A percentile compares a stretch with the other conserved stretches of the same genome.
Conservation (phyloP, 2,888 invertebrate species). For the Brenthis ino region DNA sequence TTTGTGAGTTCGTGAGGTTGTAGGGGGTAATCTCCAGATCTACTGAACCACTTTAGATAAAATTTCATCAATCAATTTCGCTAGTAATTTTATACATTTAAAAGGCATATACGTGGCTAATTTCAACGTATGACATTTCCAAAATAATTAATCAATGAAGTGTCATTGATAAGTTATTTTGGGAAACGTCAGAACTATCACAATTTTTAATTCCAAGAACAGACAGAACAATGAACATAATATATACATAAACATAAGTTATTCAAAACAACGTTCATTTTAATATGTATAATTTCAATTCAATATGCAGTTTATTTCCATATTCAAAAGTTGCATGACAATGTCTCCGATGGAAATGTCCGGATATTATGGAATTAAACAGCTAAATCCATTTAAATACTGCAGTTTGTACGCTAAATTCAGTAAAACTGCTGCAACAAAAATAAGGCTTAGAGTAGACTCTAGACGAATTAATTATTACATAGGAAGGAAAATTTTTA, state of each 20-base stretch:
- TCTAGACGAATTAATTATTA: constrained; percentile 2
- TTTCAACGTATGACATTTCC: no score
- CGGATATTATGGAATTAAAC: constrained; percentile 23
- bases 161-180: no score
- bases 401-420: constrained; percentile 16
- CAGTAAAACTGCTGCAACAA: constrained; percentile 10
- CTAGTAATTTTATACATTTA: no score
- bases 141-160: no score
- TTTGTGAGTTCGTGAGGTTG: no score
- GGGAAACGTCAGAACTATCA: no score
- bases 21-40: no score
- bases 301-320: constrained; percentile 18
- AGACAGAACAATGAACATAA: no score
- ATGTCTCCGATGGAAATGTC: constrained; percentile 10
- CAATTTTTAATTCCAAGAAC: no score
- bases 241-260: not conserved
- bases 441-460: constrained; percentile 2
- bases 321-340: constrained; percentile 17
- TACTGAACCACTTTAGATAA: no score
- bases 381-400: constrained; percentile 20
- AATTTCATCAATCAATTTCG: no score
- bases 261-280: not conserved
- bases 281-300: constrained; percentile 1
- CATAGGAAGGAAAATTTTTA: not conserved
- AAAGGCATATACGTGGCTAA: no score